phyloP scores from a whole-genome alignment of 2,797 vertebrate genomes.

The Clarias laeviceps region DNA sequence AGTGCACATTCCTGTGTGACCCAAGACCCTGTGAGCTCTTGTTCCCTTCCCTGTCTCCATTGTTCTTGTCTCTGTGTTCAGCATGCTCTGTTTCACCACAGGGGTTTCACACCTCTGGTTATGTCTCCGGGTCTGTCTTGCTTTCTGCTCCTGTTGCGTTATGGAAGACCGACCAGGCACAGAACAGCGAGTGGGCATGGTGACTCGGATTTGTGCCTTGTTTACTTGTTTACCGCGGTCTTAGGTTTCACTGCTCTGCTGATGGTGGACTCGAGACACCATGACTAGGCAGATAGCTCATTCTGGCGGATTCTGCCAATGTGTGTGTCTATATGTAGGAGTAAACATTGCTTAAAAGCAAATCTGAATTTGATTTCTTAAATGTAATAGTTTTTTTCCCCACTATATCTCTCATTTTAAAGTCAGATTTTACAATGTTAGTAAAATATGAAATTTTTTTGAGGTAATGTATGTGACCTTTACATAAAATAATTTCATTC shows the following conservation, averaged over 20 bases:
- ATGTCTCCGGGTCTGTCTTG: not conserved
- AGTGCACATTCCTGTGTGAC: slow-evolving; percentile 67
- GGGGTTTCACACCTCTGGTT: slow-evolving; percentile 1
- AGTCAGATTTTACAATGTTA: not conserved
- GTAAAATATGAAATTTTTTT: not conserved
- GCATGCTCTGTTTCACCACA: not conserved
- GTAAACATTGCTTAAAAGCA: not conserved
- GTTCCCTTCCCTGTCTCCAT: slow-evolving; percentile 57
- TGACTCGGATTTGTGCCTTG: slow-evolving; percentile 60
- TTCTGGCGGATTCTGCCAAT: slow-evolving; percentile 30
- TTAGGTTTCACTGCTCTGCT: slow-evolving; percentile 64
- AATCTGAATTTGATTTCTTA: not conserved
- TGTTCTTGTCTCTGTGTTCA: slow-evolving; percentile 24
- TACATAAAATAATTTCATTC: not conserved
- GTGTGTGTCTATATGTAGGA: not conserved
- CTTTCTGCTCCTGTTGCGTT: not conserved
- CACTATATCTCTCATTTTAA: not conserved
- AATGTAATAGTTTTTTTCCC: not conserved
- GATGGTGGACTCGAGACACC: slow-evolving; percentile 61
- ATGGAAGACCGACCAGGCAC: not conserved
- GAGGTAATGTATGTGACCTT: not conserved
- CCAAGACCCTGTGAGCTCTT: slow-evolving; percentile 64
- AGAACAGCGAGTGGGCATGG: not conserved
- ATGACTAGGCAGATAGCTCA: slow-evolving; percentile 70
- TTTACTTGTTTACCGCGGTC: slow-evolving; percentile 75